A percentile compares a stretch with the other conserved stretches of the same genome.
Evolutionary conservation across 2,888 invertebrate genomes (phyloP).

Genomic region (Dasypogon diadema): DNA sequence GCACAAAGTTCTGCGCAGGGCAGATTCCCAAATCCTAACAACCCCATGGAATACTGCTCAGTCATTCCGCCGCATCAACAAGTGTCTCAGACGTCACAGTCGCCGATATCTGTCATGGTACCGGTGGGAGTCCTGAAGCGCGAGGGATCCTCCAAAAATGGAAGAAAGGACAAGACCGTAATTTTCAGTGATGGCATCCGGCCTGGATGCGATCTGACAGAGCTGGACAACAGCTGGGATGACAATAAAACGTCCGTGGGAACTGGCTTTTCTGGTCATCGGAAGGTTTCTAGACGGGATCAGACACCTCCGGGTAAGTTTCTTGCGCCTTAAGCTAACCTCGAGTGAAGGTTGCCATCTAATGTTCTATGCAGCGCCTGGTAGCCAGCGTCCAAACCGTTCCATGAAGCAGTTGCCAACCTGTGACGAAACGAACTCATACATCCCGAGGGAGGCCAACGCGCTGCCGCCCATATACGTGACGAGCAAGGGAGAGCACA

Average conservation of each 20-base stretch:
- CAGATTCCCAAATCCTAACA: slow-evolving; percentile 81
- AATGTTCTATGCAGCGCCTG: background rate
- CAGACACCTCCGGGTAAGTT: slow-evolving; percentile 61
- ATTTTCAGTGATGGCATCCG: slow-evolving; percentile 92
- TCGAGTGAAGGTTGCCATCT: background rate
- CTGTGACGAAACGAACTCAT: slow-evolving; percentile 63
- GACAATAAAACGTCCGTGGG: slow-evolving; percentile 66
- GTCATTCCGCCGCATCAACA: slow-evolving; percentile 84
- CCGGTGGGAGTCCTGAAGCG: slow-evolving; percentile 84
- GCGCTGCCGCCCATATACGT: slow-evolving; percentile 71
- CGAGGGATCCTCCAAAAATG: slow-evolving; percentile 68
- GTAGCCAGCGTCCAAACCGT: background rate
- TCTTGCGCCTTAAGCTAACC: no score
- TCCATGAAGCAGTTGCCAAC: slow-evolving; percentile 51
- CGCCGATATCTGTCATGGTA: slow-evolving; percentile 82
- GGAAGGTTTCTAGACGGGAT: slow-evolving; percentile 62
- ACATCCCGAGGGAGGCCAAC: slow-evolving; percentile 68
- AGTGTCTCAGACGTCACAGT: slow-evolving; percentile 67
- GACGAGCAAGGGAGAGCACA: slow-evolving; percentile 62
- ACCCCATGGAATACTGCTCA: slow-evolving; percentile 89
- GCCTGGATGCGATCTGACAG: slow-evolving; percentile 87
- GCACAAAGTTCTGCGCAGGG: background rate
- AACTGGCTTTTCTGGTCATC: slow-evolving; percentile 39
- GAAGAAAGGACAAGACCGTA: slow-evolving; percentile 77
- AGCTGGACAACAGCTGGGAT: slow-evolving; percentile 77